Evolutionary conservation across 2,113 vertebrate genomes (phyloP), one percentile per base, ranked within the genome.

Genomic region (Pluvialis apricaria): DNA sequence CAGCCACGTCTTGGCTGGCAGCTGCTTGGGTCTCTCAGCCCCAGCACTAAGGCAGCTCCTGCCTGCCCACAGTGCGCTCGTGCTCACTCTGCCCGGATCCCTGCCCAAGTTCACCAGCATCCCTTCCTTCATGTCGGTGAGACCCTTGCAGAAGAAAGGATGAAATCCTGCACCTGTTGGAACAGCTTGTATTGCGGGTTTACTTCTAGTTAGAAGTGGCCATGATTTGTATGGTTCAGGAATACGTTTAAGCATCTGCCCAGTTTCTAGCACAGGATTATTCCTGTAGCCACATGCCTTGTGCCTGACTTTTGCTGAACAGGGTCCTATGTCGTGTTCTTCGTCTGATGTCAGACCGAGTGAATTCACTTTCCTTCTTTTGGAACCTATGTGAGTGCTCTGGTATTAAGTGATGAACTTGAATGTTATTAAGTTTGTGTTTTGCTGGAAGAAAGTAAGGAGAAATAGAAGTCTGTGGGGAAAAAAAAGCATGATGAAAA

Each of bases 41-140:
- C 29, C 31, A 57, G 9, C 9, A 11, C 38, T 15, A 21, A 57
- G 25, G 54, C 38, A 75, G 40, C 51, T 77, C 20, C 44, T 52
- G 38, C 62, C 34, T 75, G 31, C 40, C 65, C 36, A 31, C 60
- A 68, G 52, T 19, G 22, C 4, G 5, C 21, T 40, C 54, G 42
- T 4, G 13, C n/a, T 64, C 1, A 0, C 15, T 70, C 69, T 65
- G 25, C 47, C 47, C 0, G 1, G 12, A 12, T 51, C 60, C 14
- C 45, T 66, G 57, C n/a, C n/a, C 76, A 66, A 24, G 36, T 44
- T 62, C 52, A 36, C 17, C 49, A 58, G 26, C 34, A 44, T 38
- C 6, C 0, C 22, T 62, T 78, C 26, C 10, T 22, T 12, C 11
- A 15, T 28, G 24, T 19, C 64, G 44, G 38, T 62, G 29, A 24